Conservation (phyloP, 2,888 invertebrate genomes). For the Drosophila cyrtoloma region DNA sequence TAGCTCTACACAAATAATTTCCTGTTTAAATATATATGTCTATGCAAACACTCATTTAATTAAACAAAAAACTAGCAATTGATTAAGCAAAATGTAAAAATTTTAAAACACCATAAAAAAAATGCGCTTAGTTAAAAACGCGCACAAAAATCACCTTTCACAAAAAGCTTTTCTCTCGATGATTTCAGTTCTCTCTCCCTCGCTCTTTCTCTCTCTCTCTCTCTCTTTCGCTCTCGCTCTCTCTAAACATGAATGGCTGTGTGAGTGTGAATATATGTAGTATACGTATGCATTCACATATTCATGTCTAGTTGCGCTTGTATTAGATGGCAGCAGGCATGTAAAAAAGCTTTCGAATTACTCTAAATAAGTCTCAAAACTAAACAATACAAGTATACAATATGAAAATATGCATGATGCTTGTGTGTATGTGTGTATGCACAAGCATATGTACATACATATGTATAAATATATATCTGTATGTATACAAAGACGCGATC, state of each 20-base stretch:
- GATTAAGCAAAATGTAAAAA: conserved; percentile 53
- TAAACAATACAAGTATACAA: conserved; percentile 52
- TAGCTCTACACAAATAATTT: neutral
- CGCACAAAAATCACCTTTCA: conserved; percentile 72
- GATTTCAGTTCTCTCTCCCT: conserved; percentile 54
- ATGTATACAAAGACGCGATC: conserved; percentile 46
- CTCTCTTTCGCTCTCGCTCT: conserved; percentile 31
- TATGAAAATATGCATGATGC: conserved; percentile 24
- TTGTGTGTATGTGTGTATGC: conserved; percentile 3
- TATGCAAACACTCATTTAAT: conserved; percentile 7
- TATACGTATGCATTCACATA: conserved; percentile 25
- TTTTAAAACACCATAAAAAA: conserved; percentile 35
- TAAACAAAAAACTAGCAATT: conserved; percentile 19
- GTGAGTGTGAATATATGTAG: conserved; percentile 1
- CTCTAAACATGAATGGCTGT: conserved; percentile 11
- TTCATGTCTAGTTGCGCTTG: conserved; percentile 36
- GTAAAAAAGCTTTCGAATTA: conserved; percentile 69
- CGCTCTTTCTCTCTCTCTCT: conserved; percentile 36
- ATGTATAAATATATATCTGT: neutral
- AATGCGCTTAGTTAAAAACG: conserved; percentile 62
- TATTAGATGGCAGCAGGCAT: conserved; percentile 51
- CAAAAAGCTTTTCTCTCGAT: conserved; percentile 77
- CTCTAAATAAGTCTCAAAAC: conserved; percentile 60
- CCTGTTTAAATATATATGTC: neutral
- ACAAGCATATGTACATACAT: neutral